phyloP scores from a whole-genome alignment of 1,140 invertebrate species.

The Anoplophora glabripennis region DNA sequence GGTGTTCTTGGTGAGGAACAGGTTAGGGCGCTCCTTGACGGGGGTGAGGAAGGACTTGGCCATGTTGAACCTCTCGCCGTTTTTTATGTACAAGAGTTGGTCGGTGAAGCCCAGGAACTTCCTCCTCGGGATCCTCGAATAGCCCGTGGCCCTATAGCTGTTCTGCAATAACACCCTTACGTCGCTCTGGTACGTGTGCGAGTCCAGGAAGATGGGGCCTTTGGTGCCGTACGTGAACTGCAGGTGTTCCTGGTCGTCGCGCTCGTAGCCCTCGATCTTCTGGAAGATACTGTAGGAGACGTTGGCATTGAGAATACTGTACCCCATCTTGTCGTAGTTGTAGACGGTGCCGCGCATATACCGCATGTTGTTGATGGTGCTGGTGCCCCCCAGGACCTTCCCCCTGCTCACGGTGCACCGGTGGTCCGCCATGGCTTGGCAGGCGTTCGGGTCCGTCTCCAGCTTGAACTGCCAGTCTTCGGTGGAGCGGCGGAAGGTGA shows the following conservation, averaged over 20 bases:
- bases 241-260: background rate
- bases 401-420: slow-evolving; percentile 53
- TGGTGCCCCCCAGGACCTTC: slow-evolving; percentile 61
- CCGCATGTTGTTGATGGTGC: slow-evolving; percentile 65
- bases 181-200: slow-evolving; percentile 17
- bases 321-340: background rate
- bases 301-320: background rate
- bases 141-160: slow-evolving; percentile 38
- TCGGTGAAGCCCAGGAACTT: slow-evolving; percentile 48
- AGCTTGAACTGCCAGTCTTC: slow-evolving; percentile 30
- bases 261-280: slow-evolving; percentile 1
- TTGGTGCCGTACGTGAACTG: background rate
- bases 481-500: slow-evolving; percentile 13
- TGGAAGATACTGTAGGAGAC: background rate
- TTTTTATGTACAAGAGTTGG: slow-evolving; percentile 38
- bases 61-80: slow-evolving; percentile 62
- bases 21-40: slow-evolving; percentile 59
- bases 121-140: slow-evolving; percentile 39
- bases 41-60: slow-evolving; percentile 62
- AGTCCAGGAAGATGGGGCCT: background rate
- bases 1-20: slow-evolving; percentile 64
- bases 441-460: slow-evolving; percentile 51
- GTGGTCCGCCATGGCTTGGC: slow-evolving; percentile 42
- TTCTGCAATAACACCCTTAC: slow-evolving; percentile 50
- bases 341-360: slow-evolving; percentile 58